Evolutionary conservation across 2,888 invertebrate genomes (phyloP).

Genomic region (Caenorhabditis uteleia): DNA sequence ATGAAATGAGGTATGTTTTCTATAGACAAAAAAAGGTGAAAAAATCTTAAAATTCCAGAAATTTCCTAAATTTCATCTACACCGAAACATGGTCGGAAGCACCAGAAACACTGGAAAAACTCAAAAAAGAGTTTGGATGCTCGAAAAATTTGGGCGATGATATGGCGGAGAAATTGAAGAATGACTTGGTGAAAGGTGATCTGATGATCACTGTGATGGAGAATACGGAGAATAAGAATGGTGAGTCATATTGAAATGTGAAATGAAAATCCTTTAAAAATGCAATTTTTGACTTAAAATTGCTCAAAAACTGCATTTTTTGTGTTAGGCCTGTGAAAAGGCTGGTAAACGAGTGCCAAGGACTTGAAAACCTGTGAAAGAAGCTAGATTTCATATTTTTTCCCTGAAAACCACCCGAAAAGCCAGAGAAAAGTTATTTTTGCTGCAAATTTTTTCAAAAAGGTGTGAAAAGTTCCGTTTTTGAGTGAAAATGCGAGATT

Average conservation of each 20-base stretch:
- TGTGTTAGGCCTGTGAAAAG: no score
- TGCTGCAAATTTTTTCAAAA: no score
- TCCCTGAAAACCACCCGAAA: no score
- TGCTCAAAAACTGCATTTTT: not conserved
- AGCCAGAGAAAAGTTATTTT: no score
- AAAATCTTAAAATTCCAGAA: constrained; percentile 11
- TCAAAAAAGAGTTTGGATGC: constrained; percentile 21
- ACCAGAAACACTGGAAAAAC: constrained; percentile 10
- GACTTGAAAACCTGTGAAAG: no score
- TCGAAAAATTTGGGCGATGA: constrained; percentile 12
- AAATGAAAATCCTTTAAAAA: not conserved
- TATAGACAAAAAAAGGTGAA: not conserved
- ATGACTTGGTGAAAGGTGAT: constrained; percentile 26
- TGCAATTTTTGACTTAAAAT: not conserved
- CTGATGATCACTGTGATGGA: constrained; percentile 14
- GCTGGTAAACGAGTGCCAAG: no score
- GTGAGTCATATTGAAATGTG: constrained; percentile 4
- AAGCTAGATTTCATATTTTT: no score
- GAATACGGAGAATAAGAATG: not conserved
- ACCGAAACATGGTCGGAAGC: constrained; percentile 20
- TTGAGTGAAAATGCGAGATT: no score
- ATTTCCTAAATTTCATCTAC: constrained; percentile 23
- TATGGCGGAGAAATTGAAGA: constrained; percentile 6
- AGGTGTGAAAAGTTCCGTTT: no score
- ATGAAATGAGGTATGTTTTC: not conserved